Base-by-base conservation (phyloP, 2,797 vertebrate genomes). In the Parotocinclus haroldoi region DNA sequence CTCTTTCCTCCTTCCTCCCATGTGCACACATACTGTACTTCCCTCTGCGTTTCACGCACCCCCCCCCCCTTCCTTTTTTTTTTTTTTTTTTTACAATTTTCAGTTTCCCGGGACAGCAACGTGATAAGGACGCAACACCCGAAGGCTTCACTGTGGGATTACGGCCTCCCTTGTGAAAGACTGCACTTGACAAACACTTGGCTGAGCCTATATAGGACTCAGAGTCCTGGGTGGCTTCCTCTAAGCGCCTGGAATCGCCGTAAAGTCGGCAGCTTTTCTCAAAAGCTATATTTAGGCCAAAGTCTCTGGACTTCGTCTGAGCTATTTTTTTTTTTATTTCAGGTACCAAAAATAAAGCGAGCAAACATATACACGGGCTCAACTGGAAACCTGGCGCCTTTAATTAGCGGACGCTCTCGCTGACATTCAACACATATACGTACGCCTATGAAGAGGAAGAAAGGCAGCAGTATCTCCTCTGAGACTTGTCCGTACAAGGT, bases 61-160 rank as follows among this genome's bases (percentile, higher is more conserved):
- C n/a, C n/a, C n/a, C 62, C 46, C 61, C 50, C 11, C 49, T 40
- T 57, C 27, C 27, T 27, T 27, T 27, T 27, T 27, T 27, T 27
- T 27, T 50, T 57, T 5, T 5, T 27, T 27, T 27, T 27, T 27
- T 27, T 27, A 2, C 52, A 63, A 76, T 65, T 78, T 73, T 77
- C 66, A 66, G 42, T 39, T 73, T 76, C 78, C 71, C 84, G 85
- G 84, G 76, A 83, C 81, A 85, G 82, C 79, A 75, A 65, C 64
- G 71, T 76, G 74, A 83, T 80, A 82, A n/a, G 51, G 38, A 76
- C 82, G 77, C 80, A 80, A 79, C 82, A 78, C 72, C 71, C 56
- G 42, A 64, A 53, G 73, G 74, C 76, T 81, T 82, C 76, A 82
- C 81, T 66, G 69, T 50, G 66, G 69, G 74, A 78, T 71, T 36